A percentile compares a stretch with the other conserved stretches of the same genome.
phyloP scores from a whole-genome alignment of 2,888 invertebrate species.

The Orthonychiurus folsomi region DNA sequence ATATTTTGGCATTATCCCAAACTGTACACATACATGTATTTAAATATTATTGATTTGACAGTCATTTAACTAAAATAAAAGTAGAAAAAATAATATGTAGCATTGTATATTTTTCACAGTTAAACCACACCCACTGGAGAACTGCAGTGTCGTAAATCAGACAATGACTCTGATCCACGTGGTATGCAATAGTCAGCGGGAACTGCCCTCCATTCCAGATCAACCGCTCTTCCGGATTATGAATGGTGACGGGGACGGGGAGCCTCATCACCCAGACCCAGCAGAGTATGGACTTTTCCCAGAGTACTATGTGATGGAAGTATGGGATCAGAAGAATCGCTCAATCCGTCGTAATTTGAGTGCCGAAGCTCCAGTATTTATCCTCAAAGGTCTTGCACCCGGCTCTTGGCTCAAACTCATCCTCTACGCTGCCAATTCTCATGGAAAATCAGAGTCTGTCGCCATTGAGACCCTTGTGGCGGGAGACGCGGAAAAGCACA shows the following conservation, averaged over 20 bases:
- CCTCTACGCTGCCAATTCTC: slow-evolving; percentile 77
- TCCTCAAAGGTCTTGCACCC: slow-evolving; percentile 59
- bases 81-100: no score
- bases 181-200: slow-evolving; percentile 53
- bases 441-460: slow-evolving; percentile 73
- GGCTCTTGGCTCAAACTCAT: slow-evolving; percentile 53
- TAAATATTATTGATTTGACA: no score
- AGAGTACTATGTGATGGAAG: slow-evolving; percentile 40
- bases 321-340: slow-evolving; percentile 49
- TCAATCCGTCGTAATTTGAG: slow-evolving; percentile 50
- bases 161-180: slow-evolving; percentile 74
- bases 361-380: slow-evolving; percentile 41
- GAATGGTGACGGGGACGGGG: slow-evolving; percentile 34
- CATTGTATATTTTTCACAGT: slow-evolving; percentile 51
- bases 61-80: no score
- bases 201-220: slow-evolving; percentile 39
- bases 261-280: slow-evolving; percentile 35
- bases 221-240: slow-evolving; percentile 40
- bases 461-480: slow-evolving; percentile 64
- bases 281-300: slow-evolving; percentile 38
- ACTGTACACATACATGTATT: no score
- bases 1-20: no score
- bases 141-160: slow-evolving; percentile 81
- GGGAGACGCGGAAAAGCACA: slow-evolving; percentile 40
- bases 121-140: slow-evolving; percentile 76